These are phyloP conservation scores for Bursaphelenchus okinawaensis DNA, from an alignment of 2,888 invertebrate species.

Conservation along the genomic window DNA sequence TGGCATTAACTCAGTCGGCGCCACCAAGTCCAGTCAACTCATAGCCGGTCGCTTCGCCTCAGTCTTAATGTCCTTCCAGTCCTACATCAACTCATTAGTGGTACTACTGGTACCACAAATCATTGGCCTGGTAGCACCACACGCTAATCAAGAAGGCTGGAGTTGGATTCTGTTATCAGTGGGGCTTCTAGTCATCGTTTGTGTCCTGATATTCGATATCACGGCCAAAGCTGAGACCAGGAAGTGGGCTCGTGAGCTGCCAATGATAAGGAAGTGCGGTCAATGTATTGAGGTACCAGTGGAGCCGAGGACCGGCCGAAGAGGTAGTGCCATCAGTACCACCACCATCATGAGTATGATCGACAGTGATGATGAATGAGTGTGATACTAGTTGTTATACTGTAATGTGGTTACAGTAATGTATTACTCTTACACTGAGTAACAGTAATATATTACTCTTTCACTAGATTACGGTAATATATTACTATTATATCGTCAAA, in stretches of 20 bases:
- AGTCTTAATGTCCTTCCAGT: conserved; percentile 11
- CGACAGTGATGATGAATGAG: neutral
- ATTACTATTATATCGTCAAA: no score
- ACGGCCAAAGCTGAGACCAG: conserved; percentile 30
- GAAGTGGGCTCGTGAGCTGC: conserved; percentile 18
- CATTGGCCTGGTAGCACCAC: conserved; percentile 1
- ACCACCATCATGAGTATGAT: neutral
- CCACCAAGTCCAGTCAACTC: conserved; percentile 39
- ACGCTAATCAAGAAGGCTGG: conserved; percentile 20
- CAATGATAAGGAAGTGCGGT: neutral
- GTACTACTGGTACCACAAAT: conserved; percentile 13
- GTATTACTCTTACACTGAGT: no score
- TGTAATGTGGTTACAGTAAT: no score
- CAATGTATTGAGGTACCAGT: neutral
- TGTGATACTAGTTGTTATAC: no score
- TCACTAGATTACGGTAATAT: no score
- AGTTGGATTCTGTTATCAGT: conserved; percentile 24
- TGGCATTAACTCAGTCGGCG: conserved; percentile 25
- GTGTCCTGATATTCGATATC: conserved; percentile 26
- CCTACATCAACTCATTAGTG: conserved; percentile 8
- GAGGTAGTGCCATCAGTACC: neutral
- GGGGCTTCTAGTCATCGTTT: conserved; percentile 18
- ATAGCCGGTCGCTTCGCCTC: conserved; percentile 22
- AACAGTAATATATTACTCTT: no score
- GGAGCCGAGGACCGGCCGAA: neutral